phyloP scores from a whole-genome alignment of 2,888 invertebrate genomes.

The Philopedon plagiatum region DNA sequence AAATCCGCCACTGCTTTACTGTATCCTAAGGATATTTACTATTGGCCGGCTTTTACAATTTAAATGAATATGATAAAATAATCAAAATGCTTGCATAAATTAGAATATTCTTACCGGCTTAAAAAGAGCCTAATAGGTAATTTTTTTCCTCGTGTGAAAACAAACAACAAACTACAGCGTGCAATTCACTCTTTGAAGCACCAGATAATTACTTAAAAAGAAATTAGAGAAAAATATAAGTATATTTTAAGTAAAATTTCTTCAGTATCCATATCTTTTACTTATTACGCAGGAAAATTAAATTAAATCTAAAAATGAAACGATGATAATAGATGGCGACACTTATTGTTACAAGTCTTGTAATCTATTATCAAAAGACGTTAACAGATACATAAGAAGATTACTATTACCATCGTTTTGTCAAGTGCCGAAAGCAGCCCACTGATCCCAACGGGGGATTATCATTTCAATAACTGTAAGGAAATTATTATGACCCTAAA shows the following conservation, averaged over 20 bases:
- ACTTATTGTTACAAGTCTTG: constrained; percentile 1
- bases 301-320: not conserved
- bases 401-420: constrained; percentile 26
- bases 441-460: not conserved
- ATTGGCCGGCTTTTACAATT: constrained; percentile 10
- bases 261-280: not conserved
- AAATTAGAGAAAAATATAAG: too few relatives aligned
- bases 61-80: constrained; percentile 7
- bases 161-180: not conserved
- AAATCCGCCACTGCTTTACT: too few relatives aligned
- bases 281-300: not conserved
- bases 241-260: too few relatives aligned
- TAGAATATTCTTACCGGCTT: constrained; percentile 1
- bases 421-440: not conserved
- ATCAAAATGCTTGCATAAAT: constrained; percentile 10
- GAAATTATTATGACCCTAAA: not conserved
- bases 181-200: too few relatives aligned
- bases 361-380: not conserved
- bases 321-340: not conserved
- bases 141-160: not conserved
- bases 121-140: constrained; percentile 1
- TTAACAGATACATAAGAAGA: constrained; percentile 29
- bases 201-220: too few relatives aligned
- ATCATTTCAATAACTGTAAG: not conserved
- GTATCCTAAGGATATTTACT: not conserved